Conservation (phyloP, 2,113 vertebrate genomes). For the Bubo bubo region DNA sequence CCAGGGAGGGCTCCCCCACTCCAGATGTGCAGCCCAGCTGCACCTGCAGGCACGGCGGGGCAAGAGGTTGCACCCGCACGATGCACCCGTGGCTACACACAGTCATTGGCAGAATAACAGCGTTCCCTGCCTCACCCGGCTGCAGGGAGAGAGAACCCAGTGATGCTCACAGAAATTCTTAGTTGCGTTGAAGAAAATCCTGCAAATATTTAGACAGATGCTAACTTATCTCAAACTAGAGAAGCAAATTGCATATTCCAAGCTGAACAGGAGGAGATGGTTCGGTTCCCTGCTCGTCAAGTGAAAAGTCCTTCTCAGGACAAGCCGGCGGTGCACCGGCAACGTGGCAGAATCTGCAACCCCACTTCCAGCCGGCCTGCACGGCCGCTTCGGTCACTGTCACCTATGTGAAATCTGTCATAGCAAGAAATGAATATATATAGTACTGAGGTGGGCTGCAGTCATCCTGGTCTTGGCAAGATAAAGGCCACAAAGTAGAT, state of each 20-base stretch:
- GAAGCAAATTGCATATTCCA: neutral
- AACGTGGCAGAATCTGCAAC: neutral
- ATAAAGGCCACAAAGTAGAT: neutral
- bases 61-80: rapidly evolving
- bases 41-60: neutral
- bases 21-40: neutral
- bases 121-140: neutral
- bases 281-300: neutral
- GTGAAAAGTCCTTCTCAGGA: neutral
- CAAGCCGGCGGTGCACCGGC: neutral
- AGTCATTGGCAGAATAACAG: neutral
- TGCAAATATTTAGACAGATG: neutral
- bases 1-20: neutral
- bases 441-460: neutral
- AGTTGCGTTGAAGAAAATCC: neutral
- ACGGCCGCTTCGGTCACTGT: rapidly evolving
- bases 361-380: neutral
- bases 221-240: neutral
- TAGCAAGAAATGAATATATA: neutral
- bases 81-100: neutral
- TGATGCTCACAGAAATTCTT: rapidly evolving
- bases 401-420: neutral
- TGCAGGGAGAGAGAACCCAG: too few relatives aligned
- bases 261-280: rapidly evolving
- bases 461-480: neutral